A percentile compares a stretch with the other conserved stretches of the same genome.
phyloP scores from a whole-genome alignment of 2,888 invertebrate genomes.

The Lamproptera curius region DNA sequence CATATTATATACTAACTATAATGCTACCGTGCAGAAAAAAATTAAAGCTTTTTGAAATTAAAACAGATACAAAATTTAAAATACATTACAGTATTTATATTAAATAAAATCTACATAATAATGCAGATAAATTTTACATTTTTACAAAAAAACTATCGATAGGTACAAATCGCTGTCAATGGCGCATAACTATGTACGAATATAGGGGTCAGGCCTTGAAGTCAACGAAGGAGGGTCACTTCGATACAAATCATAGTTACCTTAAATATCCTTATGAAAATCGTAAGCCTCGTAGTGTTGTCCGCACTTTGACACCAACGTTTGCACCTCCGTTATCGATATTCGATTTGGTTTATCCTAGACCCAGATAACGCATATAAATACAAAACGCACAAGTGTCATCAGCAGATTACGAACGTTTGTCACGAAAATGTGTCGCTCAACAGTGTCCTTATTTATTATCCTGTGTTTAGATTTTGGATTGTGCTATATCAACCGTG shows the following conservation, averaged over 20 bases:
- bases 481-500: constrained; percentile 61
- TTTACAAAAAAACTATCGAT: too few species aligned
- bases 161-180: too few species aligned
- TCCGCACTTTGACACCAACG: constrained; percentile 46
- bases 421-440: constrained; percentile 51
- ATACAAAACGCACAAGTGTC: constrained; percentile 32
- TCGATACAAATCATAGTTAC: constrained; percentile 67
- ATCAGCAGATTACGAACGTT: constrained; percentile 34
- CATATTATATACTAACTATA: too few species aligned
- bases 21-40: too few species aligned
- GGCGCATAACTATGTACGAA: constrained; percentile 43
- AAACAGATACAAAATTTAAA: too few species aligned
- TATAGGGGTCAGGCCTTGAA: constrained; percentile 74
- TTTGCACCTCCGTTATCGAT: constrained; percentile 24
- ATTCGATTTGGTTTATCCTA: constrained; percentile 35
- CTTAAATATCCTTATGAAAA: constrained; percentile 63
- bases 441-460: constrained; percentile 34
- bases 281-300: constrained; percentile 50
- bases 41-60: too few species aligned
- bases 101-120: too few species aligned
- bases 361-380: constrained; percentile 40
- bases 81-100: too few species aligned
- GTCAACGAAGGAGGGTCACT: constrained; percentile 52
- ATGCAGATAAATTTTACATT: too few species aligned
- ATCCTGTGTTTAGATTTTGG: constrained; percentile 41